Percentiles rank a stretch among this genome's conserved stretches.
These are phyloP conservation scores for Melitaea athalia DNA, from an alignment of 2,888 invertebrate genomes.

Conservation along the genomic window DNA sequence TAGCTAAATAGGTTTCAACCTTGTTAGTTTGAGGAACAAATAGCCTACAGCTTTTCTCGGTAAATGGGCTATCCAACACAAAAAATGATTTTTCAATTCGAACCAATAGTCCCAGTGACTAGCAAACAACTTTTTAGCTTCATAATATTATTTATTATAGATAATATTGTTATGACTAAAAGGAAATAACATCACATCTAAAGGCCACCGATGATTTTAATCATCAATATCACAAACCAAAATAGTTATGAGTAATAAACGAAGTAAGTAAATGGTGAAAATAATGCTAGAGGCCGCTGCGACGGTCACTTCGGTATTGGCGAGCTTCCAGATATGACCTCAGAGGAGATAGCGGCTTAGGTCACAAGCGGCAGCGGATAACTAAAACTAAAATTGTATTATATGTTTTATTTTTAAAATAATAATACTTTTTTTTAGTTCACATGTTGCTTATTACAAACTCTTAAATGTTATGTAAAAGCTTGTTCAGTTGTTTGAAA, in stretches of 20 bases:
- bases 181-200: not conserved
- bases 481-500: no score
- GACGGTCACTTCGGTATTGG: constrained; percentile 44
- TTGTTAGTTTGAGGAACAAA: no score
- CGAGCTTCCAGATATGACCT: constrained; percentile 43
- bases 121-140: not conserved
- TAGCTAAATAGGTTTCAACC: no score
- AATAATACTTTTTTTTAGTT: no score
- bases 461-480: no score
- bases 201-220: constrained; percentile 28
- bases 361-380: constrained; percentile 27
- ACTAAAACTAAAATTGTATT: not conserved
- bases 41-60: no score
- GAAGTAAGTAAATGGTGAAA: constrained; percentile 44
- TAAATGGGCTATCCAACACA: no score
- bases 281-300: constrained; percentile 43
- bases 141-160: no score
- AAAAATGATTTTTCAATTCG: no score
- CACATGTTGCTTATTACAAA: no score
- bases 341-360: constrained; percentile 18
- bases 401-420: no score
- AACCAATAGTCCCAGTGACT: no score
- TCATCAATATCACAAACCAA: constrained; percentile 26
- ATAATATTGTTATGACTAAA: not conserved
- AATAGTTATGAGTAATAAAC: constrained; percentile 45